Conservation (phyloP, 2,113 vertebrate species). For the Rhagologus leucostigma region DNA sequence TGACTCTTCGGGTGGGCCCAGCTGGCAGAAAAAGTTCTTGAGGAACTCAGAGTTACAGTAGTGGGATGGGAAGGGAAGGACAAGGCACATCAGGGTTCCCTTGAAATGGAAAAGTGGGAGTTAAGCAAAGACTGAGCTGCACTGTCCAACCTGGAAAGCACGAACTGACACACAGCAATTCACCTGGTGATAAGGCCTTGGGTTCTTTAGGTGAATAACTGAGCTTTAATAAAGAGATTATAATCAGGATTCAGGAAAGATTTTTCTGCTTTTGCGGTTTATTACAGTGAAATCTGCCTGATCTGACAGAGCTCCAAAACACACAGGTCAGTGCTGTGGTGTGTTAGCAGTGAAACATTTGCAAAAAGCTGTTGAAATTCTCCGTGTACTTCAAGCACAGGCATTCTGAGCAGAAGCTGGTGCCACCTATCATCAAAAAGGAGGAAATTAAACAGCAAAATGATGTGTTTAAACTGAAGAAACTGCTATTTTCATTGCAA, state of each 20-base stretch:
- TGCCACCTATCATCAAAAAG: constrained; percentile 31
- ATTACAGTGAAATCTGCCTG: not conserved
- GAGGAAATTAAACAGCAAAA: not conserved
- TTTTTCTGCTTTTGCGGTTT: not conserved
- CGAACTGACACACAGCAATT: not conserved
- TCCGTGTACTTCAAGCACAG: not conserved
- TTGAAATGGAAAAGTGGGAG: not conserved
- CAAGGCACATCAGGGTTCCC: not conserved
- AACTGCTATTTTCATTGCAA: not conserved
- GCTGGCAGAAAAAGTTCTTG: not conserved
- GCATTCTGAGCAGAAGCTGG: not conserved
- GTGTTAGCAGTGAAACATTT: not conserved
- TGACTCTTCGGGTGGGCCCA: not conserved
- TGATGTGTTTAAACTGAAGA: not conserved
- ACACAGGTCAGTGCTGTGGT: not conserved
- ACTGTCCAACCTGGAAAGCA: not conserved
- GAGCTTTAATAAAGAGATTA: not conserved
- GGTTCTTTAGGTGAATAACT: not conserved
- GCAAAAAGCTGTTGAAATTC: not conserved
- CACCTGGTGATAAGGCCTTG: not conserved
- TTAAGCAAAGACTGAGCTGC: not conserved
- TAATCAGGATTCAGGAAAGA: not conserved
- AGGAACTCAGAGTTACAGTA: not conserved
- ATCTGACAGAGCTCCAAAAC: constrained; percentile 3
- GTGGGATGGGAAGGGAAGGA: not conserved